Conservation (phyloP, 2,113 vertebrate genomes). For the Pteruthius melanotis region DNA sequence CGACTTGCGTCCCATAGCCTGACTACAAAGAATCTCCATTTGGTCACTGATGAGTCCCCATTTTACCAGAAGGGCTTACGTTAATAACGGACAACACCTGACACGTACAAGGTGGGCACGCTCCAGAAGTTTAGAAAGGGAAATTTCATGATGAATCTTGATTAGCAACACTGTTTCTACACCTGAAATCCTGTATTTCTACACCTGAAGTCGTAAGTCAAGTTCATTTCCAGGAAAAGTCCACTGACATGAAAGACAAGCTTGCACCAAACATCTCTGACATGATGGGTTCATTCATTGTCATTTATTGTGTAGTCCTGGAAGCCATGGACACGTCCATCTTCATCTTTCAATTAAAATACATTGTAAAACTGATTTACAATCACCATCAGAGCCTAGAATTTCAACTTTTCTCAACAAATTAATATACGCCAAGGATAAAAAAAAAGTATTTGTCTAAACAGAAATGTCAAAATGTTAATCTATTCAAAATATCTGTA, state of each 20-base stretch:
- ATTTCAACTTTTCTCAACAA: neutral
- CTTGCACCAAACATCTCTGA: neutral
- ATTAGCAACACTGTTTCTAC: neutral
- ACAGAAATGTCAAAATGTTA: neutral
- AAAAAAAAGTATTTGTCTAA: neutral
- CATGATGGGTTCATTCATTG: rapidly evolving
- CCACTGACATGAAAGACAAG: neutral
- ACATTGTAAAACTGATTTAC: neutral
- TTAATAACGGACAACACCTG: neutral
- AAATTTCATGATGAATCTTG: neutral
- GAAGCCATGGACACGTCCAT: neutral
- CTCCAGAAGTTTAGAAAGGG: neutral
- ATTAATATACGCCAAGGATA: neutral
- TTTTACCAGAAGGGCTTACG: neutral
- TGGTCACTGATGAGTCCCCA: neutral
- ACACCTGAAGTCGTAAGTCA: neutral
- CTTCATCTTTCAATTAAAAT: neutral
- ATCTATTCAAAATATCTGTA: neutral
- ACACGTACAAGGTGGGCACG: neutral
- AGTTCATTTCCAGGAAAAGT: neutral
- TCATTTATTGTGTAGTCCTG: neutral
- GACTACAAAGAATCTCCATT: neutral
- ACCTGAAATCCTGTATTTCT: neutral
- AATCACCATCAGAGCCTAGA: neutral
- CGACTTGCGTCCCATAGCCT: neutral